These are phyloP conservation scores for Autographa gamma DNA, from an alignment of 2,888 invertebrate species.

Conservation along the genomic window DNA sequence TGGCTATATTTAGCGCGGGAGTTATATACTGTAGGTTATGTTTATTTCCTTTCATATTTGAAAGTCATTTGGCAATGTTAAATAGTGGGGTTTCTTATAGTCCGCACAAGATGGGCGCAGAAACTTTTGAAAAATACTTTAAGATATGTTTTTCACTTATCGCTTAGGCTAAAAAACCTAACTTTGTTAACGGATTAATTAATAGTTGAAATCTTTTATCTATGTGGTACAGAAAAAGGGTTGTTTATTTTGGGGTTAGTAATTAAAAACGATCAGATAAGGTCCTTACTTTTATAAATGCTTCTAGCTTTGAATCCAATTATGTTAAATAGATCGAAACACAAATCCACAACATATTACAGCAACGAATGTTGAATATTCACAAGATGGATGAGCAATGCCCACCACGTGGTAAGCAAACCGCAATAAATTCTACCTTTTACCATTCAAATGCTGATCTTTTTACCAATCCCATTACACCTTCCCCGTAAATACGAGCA, in stretches of 20 bases:
- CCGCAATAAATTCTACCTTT: neutral
- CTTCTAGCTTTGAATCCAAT: neutral
- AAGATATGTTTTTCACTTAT: too few relatives aligned
- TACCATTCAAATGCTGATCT: neutral
- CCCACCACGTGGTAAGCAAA: neutral
- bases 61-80: too few relatives aligned
- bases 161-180: too few relatives aligned
- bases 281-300: neutral
- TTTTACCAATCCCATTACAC: slow-evolving; percentile 9
- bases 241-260: too few relatives aligned
- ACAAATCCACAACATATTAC: neutral
- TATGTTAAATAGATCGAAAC: neutral
- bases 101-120: too few relatives aligned
- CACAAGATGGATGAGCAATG: neutral
- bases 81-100: too few relatives aligned
- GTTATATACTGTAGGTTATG: neutral
- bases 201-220: too few relatives aligned
- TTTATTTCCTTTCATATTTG: neutral
- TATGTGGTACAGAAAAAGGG: too few relatives aligned
- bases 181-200: too few relatives aligned
- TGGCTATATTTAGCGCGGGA: neutral
- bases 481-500: neutral
- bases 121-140: too few relatives aligned
- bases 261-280: too few relatives aligned
- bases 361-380: neutral